These are phyloP conservation scores for Leptinotarsa peninsularis DNA, from an alignment of 2,888 invertebrate species.

Conservation along the genomic window DNA sequence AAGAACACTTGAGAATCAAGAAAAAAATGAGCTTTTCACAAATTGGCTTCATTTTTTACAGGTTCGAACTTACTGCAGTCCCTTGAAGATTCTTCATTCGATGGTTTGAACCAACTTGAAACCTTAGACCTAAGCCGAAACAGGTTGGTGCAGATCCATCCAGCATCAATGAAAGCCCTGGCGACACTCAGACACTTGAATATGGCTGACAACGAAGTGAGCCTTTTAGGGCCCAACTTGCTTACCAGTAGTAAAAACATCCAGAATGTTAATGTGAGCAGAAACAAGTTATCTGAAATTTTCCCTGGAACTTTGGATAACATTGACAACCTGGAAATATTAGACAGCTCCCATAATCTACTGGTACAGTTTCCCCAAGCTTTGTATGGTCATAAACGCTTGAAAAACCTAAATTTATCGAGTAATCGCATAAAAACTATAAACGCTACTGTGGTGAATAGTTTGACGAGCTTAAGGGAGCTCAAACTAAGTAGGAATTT, in stretches of 20 bases:
- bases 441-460: constrained; percentile 77
- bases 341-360: constrained; percentile 84
- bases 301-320: constrained; percentile 73
- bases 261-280: constrained; percentile 71
- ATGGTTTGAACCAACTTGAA: constrained; percentile 78
- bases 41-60: constrained; percentile 59
- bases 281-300: constrained; percentile 79
- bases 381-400: constrained; percentile 75
- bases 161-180: constrained; percentile 74
- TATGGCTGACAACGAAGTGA: constrained; percentile 81
- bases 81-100: constrained; percentile 77
- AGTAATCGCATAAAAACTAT: constrained; percentile 80
- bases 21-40: too few relatives aligned
- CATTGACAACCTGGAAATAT: constrained; percentile 76
- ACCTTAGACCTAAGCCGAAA: constrained; percentile 81
- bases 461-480: constrained; percentile 76
- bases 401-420: constrained; percentile 82
- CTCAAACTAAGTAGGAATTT: constrained; percentile 82
- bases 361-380: constrained; percentile 79
- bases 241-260: constrained; percentile 61
- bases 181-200: constrained; percentile 77
- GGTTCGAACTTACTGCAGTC: constrained; percentile 79
- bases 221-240: constrained; percentile 76
- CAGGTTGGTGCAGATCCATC: constrained; percentile 75
- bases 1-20: too few relatives aligned